Conservation (phyloP, 2,113 vertebrate species). For the Tychaedon coryphoeus region DNA sequence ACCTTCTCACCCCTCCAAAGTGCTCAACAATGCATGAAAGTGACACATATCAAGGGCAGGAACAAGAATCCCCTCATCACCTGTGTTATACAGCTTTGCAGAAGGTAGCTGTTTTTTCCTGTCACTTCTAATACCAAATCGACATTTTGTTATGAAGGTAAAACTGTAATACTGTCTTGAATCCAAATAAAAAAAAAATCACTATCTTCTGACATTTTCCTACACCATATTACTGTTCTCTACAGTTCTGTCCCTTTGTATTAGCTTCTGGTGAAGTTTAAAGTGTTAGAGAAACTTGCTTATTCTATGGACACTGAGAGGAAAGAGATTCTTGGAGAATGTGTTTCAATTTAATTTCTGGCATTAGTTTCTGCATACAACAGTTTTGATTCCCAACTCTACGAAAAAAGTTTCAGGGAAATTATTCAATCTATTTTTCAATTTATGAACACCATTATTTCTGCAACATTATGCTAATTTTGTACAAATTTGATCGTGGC, state of each 20-base stretch:
- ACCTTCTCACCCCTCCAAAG: fast-evolving
- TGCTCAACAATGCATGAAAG: not conserved
- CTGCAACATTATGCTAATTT: not conserved
- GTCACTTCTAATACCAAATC: not conserved
- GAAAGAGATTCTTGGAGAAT: not conserved
- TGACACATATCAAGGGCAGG: fast-evolving
- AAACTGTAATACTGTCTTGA: not conserved
- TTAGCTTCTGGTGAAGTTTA: not conserved
- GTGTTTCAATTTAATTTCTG: not conserved
- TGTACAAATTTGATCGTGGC: not conserved
- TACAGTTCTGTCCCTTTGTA: not conserved
- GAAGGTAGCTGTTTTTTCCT: not conserved
- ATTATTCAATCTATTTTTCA: not conserved
- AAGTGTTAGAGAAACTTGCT: not conserved
- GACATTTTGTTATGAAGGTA: not conserved
- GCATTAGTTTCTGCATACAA: not conserved
- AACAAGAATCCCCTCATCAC: fast-evolving
- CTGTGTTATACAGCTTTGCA: not conserved
- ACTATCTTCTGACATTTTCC: not conserved
- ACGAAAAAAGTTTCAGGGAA: not conserved
- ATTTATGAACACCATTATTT: not conserved
- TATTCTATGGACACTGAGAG: not conserved
- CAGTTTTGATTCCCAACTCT: not conserved
- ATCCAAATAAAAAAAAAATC: not conserved
- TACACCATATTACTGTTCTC: not conserved